phyloP scores from a whole-genome alignment of 2,888 invertebrate genomes.

The Vanessa cardui region DNA sequence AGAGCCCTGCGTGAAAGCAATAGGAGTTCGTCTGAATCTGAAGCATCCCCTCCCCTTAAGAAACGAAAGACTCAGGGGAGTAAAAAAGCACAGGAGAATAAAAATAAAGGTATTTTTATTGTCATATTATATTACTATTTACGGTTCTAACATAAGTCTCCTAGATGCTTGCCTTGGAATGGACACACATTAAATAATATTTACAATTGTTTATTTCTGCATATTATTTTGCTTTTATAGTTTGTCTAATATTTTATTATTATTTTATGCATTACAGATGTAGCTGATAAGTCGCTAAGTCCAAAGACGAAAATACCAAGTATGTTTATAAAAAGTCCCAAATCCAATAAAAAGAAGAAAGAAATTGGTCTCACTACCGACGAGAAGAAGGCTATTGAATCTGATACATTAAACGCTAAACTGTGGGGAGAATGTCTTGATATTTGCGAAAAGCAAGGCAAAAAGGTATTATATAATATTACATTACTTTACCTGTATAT shows the following conservation, averaged over 20 bases:
- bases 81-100: constrained; percentile 14
- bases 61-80: constrained; percentile 41
- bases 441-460: constrained; percentile 71
- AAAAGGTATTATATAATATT: constrained; percentile 57
- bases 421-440: constrained; percentile 86
- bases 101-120: constrained; percentile 31
- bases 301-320: constrained; percentile 36
- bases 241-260: too few relatives aligned
- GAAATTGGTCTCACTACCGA: constrained; percentile 53
- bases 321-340: constrained; percentile 47
- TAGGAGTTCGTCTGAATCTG: constrained; percentile 45
- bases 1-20: constrained; percentile 16
- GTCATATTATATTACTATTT: neutral
- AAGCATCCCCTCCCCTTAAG: constrained; percentile 53
- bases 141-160: neutral
- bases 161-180: too few relatives aligned
- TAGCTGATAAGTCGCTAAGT: neutral
- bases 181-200: too few relatives aligned
- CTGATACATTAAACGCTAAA: constrained; percentile 84
- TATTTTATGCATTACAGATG: neutral
- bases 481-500: too few relatives aligned
- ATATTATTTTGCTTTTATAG: neutral
- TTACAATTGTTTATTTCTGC: constrained; percentile 28
- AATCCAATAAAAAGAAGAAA: constrained; percentile 46
- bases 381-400: constrained; percentile 65